phyloP scores from a whole-genome alignment of 1,140 invertebrate genomes.

The Pomacea maculata region DNA sequence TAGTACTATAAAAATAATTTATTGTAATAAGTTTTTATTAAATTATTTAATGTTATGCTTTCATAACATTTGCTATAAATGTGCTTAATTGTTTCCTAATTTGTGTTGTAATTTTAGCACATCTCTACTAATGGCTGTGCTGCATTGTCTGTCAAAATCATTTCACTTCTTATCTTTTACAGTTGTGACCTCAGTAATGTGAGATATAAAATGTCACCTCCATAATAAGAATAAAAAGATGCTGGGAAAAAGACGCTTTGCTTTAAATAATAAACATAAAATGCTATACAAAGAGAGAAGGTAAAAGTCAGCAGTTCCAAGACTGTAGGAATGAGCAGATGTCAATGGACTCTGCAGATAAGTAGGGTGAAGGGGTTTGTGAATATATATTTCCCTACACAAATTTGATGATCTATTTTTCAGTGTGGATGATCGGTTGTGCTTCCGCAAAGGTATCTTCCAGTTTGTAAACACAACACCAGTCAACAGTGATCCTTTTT shows the following conservation, averaged over 20 bases:
- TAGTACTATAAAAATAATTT: too few species aligned
- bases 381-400: too few species aligned
- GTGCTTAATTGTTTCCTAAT: background rate
- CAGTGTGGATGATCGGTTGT: constrained; percentile 46
- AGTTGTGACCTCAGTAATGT: too few species aligned
- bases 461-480: constrained; percentile 43
- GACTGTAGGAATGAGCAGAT: too few species aligned
- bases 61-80: background rate
- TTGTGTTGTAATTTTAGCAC: background rate
- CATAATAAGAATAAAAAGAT: too few species aligned
- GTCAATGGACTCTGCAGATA: too few species aligned
- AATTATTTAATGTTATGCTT: background rate
- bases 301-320: too few species aligned
- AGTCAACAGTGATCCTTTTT: constrained; percentile 44
- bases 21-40: background rate
- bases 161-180: background rate
- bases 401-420: background rate
- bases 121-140: background rate
- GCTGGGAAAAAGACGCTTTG: too few species aligned
- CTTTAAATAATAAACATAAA: too few species aligned
- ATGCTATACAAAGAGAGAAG: too few species aligned
- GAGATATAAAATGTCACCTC: too few species aligned
- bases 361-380: too few species aligned
- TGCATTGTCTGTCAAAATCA: background rate
- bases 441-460: constrained; percentile 43